These are phyloP conservation scores for Terrapene triunguis DNA, from an alignment of 2,113 vertebrate species.

Conservation along the genomic window DNA sequence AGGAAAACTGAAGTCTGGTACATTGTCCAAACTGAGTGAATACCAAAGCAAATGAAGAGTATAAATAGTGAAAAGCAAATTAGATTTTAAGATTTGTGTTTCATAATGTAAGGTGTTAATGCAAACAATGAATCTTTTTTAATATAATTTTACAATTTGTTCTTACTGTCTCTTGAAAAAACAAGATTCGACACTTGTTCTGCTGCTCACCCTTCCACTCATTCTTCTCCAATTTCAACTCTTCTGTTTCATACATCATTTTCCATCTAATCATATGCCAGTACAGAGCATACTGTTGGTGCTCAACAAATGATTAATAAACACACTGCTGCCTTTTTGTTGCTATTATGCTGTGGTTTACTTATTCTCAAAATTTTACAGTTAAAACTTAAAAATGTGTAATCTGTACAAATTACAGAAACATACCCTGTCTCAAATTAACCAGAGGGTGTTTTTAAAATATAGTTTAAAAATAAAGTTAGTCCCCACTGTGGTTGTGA, in stretches of 20 bases:
- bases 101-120: not conserved
- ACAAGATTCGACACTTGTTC: not conserved
- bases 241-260: not conserved
- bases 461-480: not conserved
- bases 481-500: not conserved
- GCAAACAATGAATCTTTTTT: not conserved
- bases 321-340: not conserved
- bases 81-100: not conserved
- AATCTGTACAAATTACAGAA: not conserved
- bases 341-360: not conserved
- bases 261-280: not conserved
- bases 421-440: not conserved
- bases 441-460: not conserved
- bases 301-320: not conserved
- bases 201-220: not conserved
- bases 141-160: not conserved
- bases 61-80: not conserved
- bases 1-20: not conserved
- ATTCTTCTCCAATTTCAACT: not conserved
- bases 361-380: not conserved
- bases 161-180: not conserved
- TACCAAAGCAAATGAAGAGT: not conserved
- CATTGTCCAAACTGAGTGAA: not conserved
- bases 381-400: not conserved
- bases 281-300: not conserved